Conservation (phyloP, 2,888 invertebrate genomes). For the Patella ulyssiponensis region DNA sequence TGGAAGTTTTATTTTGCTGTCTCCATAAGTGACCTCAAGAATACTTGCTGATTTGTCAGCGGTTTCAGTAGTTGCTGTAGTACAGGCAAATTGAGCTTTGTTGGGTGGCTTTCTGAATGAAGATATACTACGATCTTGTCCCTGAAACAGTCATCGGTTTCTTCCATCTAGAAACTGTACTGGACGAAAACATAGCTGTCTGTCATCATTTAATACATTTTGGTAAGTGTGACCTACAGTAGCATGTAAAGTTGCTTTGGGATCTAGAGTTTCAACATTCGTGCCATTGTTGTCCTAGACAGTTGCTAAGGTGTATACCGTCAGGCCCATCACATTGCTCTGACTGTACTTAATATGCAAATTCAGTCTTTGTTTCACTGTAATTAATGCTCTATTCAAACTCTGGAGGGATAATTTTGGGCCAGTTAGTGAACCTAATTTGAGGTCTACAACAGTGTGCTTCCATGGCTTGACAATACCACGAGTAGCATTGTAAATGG, state of each 20-base stretch:
- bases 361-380: slow-evolving; percentile 29
- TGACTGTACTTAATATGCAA: slow-evolving; percentile 20
- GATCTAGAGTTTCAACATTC: slow-evolving; percentile 19
- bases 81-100: background rate
- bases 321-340: slow-evolving; percentile 16
- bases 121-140: background rate
- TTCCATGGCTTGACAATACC: slow-evolving; percentile 32
- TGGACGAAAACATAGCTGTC: background rate
- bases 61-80: background rate
- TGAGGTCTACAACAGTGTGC: no score
- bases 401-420: slow-evolving; percentile 18
- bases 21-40: background rate
- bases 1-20: background rate
- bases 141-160: background rate
- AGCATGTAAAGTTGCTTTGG: slow-evolving; percentile 20
- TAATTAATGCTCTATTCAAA: slow-evolving; percentile 31
- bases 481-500: slow-evolving; percentile 26
- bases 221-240: slow-evolving; percentile 23
- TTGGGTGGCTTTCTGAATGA: background rate
- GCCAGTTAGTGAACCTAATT: background rate
- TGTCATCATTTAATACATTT: slow-evolving; percentile 5
- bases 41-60: background rate
- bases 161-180: background rate
- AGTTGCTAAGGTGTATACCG: slow-evolving; percentile 9
- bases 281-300: slow-evolving; percentile 28